These are phyloP conservation scores for Taphrorychus bicolor DNA, from an alignment of 2,888 invertebrate genomes.

Conservation along the genomic window DNA sequence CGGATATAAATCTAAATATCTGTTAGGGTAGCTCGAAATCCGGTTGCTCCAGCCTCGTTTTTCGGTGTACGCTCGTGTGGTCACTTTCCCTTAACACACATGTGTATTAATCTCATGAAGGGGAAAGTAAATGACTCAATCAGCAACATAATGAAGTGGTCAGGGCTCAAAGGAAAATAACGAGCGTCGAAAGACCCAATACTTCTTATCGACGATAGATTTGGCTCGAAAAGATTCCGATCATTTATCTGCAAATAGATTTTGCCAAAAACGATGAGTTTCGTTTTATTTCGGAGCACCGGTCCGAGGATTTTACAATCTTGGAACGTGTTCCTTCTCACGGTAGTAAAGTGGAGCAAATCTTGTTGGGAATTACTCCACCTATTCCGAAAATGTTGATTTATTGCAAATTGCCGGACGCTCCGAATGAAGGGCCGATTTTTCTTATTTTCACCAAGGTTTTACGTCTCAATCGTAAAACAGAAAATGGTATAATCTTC, in stretches of 20 bases:
- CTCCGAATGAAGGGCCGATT: background rate
- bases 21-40: conserved; percentile 42
- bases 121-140: conserved; percentile 59
- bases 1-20: conserved; percentile 49
- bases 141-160: conserved; percentile 58
- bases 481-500: background rate
- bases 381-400: conserved; percentile 50
- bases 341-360: conserved; percentile 50
- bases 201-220: conserved; percentile 55
- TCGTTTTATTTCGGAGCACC: conserved; percentile 41
- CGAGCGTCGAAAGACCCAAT: conserved; percentile 51
- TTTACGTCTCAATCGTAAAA: conserved; percentile 5
- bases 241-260: conserved; percentile 50
- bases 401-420: conserved; percentile 50
- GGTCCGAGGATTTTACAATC: conserved; percentile 50
- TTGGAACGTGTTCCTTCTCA: conserved; percentile 51
- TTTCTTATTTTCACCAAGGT: conserved; percentile 2
- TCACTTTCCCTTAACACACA: conserved; percentile 50
- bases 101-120: conserved; percentile 58
- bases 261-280: conserved; percentile 40
- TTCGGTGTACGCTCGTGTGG: conserved; percentile 42
- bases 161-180: conserved; percentile 52
- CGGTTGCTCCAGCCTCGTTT: conserved; percentile 39
- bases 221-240: conserved; percentile 45
- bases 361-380: conserved; percentile 44